phyloP scores from a whole-genome alignment of 2,888 invertebrate genomes.

The Clivina fossor region DNA sequence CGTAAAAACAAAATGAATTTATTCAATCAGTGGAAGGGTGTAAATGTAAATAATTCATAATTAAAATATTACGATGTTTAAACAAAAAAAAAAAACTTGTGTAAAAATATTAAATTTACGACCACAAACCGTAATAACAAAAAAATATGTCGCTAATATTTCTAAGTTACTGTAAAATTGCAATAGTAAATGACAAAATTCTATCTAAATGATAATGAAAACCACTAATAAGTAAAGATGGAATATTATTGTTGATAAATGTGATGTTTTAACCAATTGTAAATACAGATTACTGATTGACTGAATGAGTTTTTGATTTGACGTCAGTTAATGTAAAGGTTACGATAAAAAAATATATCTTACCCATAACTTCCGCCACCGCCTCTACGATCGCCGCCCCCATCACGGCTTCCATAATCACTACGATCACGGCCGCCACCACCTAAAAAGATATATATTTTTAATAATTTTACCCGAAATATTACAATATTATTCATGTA shows the following conservation, averaged over 20 bases:
- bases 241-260: background rate
- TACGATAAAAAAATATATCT: slow-evolving; percentile 11
- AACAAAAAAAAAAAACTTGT: too few species aligned
- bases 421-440: slow-evolving; percentile 53
- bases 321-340: background rate
- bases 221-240: background rate
- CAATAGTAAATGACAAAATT: background rate
- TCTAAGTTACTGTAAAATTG: background rate
- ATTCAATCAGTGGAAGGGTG: too few species aligned
- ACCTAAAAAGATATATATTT: slow-evolving; percentile 44
- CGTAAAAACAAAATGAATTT: too few species aligned
- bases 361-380: slow-evolving; percentile 54
- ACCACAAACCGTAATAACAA: background rate
- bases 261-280: background rate
- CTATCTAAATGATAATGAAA: background rate
- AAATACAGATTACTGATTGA: slow-evolving; percentile 19
- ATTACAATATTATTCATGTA: background rate
- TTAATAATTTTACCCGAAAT: background rate
- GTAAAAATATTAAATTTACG: background rate
- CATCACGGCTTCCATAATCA: slow-evolving; percentile 45
- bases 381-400: slow-evolving; percentile 47
- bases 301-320: slow-evolving; percentile 21
- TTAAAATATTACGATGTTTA: too few species aligned
- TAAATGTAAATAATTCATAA: too few species aligned
- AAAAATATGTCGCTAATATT: background rate